Evolutionary conservation across 2,888 invertebrate species (phyloP).

Genomic region (Eurois occulta): DNA sequence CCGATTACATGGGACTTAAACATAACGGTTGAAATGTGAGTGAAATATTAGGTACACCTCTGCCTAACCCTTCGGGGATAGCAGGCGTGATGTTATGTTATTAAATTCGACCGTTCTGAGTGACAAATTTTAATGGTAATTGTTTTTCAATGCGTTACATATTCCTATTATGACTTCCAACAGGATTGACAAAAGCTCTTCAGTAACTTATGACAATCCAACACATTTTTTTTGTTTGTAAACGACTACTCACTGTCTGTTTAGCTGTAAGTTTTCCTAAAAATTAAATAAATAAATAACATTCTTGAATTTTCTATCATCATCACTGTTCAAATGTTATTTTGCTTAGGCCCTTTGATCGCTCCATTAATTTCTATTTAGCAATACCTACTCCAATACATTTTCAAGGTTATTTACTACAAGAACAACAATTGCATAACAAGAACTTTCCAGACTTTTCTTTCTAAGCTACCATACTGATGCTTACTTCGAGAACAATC

Average conservation of each 20-base stretch:
- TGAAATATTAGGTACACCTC: no score
- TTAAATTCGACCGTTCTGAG: not conserved
- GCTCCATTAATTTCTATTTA: not conserved
- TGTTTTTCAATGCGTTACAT: not conserved
- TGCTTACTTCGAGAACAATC: conserved; percentile 36
- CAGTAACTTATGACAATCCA: not conserved
- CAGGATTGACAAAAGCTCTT: not conserved
- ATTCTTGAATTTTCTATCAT: not conserved
- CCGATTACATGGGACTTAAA: no score
- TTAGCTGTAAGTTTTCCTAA: no score
- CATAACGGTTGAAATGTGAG: no score
- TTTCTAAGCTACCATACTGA: conserved; percentile 23
- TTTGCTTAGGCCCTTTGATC: not conserved
- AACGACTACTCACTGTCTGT: no score
- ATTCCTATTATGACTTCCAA: not conserved
- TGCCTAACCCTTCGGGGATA: no score
- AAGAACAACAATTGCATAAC: not conserved
- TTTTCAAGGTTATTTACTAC: not conserved
- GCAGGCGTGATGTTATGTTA: no score
- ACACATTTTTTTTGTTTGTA: no score
- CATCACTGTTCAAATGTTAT: not conserved
- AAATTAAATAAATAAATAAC: no score
- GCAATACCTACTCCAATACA: not conserved
- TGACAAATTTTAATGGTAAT: not conserved
- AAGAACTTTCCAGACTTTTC: conserved; percentile 16